A percentile compares a stretch with the other conserved stretches of the same genome.
phyloP scores from a whole-genome alignment of 2,797 vertebrate genomes.

The Phataginus tricuspis region DNA sequence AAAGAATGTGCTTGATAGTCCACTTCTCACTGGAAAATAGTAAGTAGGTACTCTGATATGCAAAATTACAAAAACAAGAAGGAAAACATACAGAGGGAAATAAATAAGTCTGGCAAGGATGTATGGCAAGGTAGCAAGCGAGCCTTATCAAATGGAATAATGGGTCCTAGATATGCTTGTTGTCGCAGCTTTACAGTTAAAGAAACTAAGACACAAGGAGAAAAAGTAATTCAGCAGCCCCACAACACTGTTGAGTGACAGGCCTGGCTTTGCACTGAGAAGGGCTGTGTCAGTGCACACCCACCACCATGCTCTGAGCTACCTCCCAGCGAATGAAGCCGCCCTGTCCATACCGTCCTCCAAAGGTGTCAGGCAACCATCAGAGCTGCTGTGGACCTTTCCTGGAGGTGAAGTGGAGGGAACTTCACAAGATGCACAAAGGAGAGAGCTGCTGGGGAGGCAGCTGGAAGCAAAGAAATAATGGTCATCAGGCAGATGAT shows the following conservation, averaged over 20 bases:
- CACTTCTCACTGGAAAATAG: background rate
- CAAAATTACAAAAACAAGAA: background rate
- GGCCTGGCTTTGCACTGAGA: background rate
- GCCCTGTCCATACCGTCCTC: background rate
- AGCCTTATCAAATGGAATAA: background rate
- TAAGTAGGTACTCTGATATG: background rate
- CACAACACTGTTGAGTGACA: too few relatives aligned
- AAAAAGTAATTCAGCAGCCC: background rate
- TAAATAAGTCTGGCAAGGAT: background rate
- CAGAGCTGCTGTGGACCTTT: background rate
- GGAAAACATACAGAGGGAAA: background rate
- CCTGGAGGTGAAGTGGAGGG: background rate
- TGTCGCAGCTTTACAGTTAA: background rate
- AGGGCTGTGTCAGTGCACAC: background rate
- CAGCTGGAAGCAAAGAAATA: background rate
- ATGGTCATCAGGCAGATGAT: background rate
- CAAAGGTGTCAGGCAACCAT: background rate
- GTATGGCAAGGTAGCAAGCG: background rate
- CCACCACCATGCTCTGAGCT: rapidly evolving
- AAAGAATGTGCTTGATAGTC: background rate
- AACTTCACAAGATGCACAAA: background rate
- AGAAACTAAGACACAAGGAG: background rate
- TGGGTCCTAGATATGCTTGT: background rate
- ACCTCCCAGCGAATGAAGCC: background rate
- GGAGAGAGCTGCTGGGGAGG: background rate